These are phyloP conservation scores for Hermetia illucens DNA, from an alignment of 1,140 invertebrate genomes.

Conservation along the genomic window DNA sequence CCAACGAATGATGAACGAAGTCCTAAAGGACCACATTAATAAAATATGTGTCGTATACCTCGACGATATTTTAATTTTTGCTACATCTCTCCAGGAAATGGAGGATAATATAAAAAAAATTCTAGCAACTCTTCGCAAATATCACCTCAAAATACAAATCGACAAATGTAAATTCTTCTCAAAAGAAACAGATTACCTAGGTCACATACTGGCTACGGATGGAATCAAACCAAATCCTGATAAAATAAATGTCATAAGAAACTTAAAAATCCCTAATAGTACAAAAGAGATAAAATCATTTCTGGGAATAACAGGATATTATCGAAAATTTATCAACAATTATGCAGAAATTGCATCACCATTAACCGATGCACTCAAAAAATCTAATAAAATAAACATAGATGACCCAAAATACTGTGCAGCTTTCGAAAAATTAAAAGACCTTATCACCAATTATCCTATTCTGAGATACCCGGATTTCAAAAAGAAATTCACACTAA, in stretches of 20 bases:
- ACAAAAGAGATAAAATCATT: constrained; percentile 28
- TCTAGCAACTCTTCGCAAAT: constrained; percentile 17
- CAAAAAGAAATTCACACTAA: constrained; percentile 12
- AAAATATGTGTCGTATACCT: constrained; percentile 26
- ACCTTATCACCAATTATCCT: neutral
- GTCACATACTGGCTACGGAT: too few species aligned
- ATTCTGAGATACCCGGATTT: constrained; percentile 12
- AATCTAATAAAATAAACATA: too few species aligned
- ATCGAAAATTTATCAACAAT: constrained; percentile 27
- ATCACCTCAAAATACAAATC: constrained; percentile 27
- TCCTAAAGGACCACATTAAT: constrained; percentile 14
- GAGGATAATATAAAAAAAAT: constrained; percentile 19
- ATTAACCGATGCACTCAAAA: constrained; percentile 21
- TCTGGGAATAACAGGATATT: constrained; percentile 31
- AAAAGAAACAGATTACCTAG: constrained; percentile 30
- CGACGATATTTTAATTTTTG: constrained; percentile 31
- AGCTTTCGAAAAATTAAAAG: constrained; percentile 16
- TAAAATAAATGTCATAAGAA: constrained; percentile 23
- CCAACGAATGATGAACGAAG: constrained; percentile 19
- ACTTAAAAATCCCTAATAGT: constrained; percentile 27
- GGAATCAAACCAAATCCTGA: constrained; percentile 29
- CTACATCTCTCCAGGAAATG: constrained; percentile 13
- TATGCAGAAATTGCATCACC: constrained; percentile 24
- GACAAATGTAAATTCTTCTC: constrained; percentile 27
- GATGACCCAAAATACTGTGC: too few species aligned